Evolutionary conservation across 2,113 vertebrate species (phyloP), one percentile per base, ranked within the genome.

Genomic region (Malurus elegans): DNA sequence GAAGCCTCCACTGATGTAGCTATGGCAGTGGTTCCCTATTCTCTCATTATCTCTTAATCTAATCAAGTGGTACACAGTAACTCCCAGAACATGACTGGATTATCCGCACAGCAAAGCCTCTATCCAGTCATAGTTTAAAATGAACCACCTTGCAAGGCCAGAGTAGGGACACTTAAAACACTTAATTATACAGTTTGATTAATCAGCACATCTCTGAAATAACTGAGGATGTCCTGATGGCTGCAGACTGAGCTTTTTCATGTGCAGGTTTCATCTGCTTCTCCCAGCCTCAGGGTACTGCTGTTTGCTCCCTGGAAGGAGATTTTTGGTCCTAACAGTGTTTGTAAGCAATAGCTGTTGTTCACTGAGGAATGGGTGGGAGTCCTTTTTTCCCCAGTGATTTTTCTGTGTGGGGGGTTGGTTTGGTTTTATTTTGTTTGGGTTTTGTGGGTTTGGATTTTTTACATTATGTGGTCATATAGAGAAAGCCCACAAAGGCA

Each of bases 11-110:
- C 2, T n/a, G 53, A 31, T 71, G 61, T 54, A 83, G 38, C 74
- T 57, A 3, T 61, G 69, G 36, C 60, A 78, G 29, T 54, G 60
- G 31, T 36, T 42, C 28, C 40, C 80, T 81, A 81, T 78, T 92
- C 53, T 79, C 21, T 80, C 76, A 83, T 82, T 50, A 75, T 36
- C 83, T 83, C 67, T 80, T 90, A 73, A 92, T 96, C 80, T 87
- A 40, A 91, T 93, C 76, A 93, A 54, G 64, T 38, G 64, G 13
- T 54, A 34, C 88, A 15, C 21, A 18, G 26, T 88, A 74, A 82
- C 83, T 94, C 84, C 76, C 29, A 18, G 61, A 76, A 66, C 32
- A 26, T 61, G 80, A 76, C 58, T 94, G 93, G 79, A 90, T 97
- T 94, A 91, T 48, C 58, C 75, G 56, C 36, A 71, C 54, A 86